Base-by-base conservation (phyloP, 2,797 vertebrate species). In the Neosilurus mollespiculum region DNA sequence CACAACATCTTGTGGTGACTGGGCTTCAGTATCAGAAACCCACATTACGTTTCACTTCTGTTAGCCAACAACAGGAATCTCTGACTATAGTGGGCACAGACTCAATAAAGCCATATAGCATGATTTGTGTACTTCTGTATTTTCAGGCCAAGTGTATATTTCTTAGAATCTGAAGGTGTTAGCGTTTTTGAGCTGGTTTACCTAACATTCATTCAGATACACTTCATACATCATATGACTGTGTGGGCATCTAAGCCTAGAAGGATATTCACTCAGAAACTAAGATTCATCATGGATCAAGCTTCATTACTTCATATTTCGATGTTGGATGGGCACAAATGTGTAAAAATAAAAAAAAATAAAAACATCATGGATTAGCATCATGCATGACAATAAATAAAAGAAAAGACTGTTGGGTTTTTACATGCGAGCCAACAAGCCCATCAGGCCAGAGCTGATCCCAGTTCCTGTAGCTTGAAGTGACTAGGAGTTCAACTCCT, bases 151-250 rank as follows among this genome's bases (percentile, higher is more conserved):
- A 58, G 72, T 16, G 0, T 56, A 20, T 73, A 54, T 58, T 75
- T 75, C 16, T 30, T 16, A 26, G 54, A 51, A 75, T 20, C 71
- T 75, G 72, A 75, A 75, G 26, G 53, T 58, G 72, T 75, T 75
- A 34, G 12, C 37, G 73, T 77, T 77, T 77, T 61, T 56, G 6
- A 77, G 30, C 20, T n/a, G 56, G 30, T 61, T 77, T n/a, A 77
- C 72, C 72, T 59, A 53, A 76, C 72, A 76, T 58, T 59, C 20
- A 6, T 76, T 34, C 72, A 34, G 54, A 58, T 18, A 10, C 54
- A 58, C 30, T 37, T 37, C 15, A 10, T 73, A 26, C 71, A 73
- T 26, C 54, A 37, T 76, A 37, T 61, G 73, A 61, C 9, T 43
- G 30, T n/a, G 61, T 43, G 10, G 18, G 73, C 54, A 34, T 22